A percentile compares a stretch with the other conserved stretches of the same genome.
Evolutionary conservation across 2,797 vertebrate species (phyloP).

Genomic region (Mus caroli): DNA sequence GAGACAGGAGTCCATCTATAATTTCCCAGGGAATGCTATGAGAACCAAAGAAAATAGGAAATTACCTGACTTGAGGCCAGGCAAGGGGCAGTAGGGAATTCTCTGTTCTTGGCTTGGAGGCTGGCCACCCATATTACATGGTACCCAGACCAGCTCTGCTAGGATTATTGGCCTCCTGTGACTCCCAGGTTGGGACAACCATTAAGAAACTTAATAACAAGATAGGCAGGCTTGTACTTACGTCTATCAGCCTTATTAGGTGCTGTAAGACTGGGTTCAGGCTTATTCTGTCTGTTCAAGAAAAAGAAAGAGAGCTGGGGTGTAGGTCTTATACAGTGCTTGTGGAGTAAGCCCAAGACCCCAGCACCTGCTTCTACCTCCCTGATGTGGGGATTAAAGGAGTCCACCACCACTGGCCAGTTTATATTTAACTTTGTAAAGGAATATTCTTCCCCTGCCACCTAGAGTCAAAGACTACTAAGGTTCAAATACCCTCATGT

Average conservation of each 20-base stretch:
- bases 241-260: not conserved
- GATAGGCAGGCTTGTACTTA: not conserved
- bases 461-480: not conserved
- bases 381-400: not conserved
- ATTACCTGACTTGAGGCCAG: not conserved
- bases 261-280: not conserved
- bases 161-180: not conserved
- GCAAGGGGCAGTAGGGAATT: not conserved
- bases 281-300: not conserved
- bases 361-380: not conserved
- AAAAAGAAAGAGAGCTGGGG: not conserved
- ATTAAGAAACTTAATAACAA: not conserved
- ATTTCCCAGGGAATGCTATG: not conserved
- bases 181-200: not conserved
- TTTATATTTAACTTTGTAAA: not conserved
- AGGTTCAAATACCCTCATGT: not conserved
- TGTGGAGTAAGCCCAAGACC: not conserved
- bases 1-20: not conserved
- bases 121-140: not conserved
- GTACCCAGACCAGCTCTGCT: not conserved
- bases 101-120: not conserved
- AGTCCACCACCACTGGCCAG: not conserved
- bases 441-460: not conserved
- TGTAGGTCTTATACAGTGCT: not conserved
- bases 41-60: not conserved